Evolutionary conservation across 2,113 vertebrate genomes (phyloP).

Genomic region (Planiliza haematocheilus): DNA sequence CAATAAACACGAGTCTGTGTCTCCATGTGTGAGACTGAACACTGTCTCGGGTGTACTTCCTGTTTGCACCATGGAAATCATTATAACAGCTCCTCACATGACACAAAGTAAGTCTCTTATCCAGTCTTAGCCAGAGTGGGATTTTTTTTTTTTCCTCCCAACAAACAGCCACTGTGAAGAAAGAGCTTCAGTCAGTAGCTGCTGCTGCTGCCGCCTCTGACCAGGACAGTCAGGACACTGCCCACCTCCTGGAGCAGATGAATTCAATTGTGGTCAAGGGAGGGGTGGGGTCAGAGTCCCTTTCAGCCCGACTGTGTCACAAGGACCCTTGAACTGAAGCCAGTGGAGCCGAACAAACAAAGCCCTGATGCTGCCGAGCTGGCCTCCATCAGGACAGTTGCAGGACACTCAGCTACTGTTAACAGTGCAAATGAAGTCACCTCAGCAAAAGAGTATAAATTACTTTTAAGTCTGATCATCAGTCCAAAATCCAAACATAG

Average conservation of each 20-base stretch:
- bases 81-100: slow-evolving; percentile 27
- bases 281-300: slow-evolving; percentile 10
- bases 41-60: slow-evolving; percentile 39
- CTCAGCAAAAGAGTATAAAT: background rate
- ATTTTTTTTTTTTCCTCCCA: slow-evolving; percentile 26
- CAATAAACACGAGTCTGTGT: too few species aligned
- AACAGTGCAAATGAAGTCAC: background rate
- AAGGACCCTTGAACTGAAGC: slow-evolving; percentile 55
- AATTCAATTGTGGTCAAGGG: slow-evolving; percentile 30
- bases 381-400: slow-evolving; percentile 11
- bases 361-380: slow-evolving; percentile 36
- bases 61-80: slow-evolving; percentile 43
- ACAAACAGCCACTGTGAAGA: slow-evolving; percentile 33
- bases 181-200: slow-evolving; percentile 5
- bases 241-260: slow-evolving; percentile 32
- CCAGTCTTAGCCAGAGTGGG: background rate
- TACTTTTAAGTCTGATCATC: too few species aligned
- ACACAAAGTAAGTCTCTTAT: slow-evolving; percentile 24
- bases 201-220: slow-evolving; percentile 26
- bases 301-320: slow-evolving; percentile 63
- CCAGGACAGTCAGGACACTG: slow-evolving; percentile 39
- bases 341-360: slow-evolving; percentile 61
- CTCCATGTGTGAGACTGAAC: background rate
- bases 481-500: too few species aligned
- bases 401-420: slow-evolving; percentile 35